Evolutionary conservation across 2,888 invertebrate genomes (phyloP), one percentile per base, ranked within the genome.

Genomic region (Nephrotoma guestfalica): DNA sequence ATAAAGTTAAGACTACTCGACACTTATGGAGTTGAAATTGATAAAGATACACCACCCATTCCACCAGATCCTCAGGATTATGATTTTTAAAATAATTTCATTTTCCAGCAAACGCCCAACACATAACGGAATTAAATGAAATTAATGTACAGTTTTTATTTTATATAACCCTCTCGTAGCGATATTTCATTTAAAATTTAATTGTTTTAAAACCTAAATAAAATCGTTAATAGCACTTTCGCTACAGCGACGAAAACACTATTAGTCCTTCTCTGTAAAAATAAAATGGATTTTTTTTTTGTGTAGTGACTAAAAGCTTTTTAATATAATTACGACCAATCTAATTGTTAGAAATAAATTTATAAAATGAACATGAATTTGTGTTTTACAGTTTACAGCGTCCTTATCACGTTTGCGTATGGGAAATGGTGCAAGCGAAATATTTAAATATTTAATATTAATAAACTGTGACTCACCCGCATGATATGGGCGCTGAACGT

Each of bases 51-150:
- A 11, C 99, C 98, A 4, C 94, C 95, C 83, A 96, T 99, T 89
- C 98, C 99, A 0, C 96, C 96, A 86, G 96, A 97, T 90, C 98
- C 99, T 4, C 95, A 97, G 88, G 97, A 98, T 92, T 98, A 97
- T 91, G 96, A 97, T 91, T 97, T 97, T 88, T 91, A 9, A 71
- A 13, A 13, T 30, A 71, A 30, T 30, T 30, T 30, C 30, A 30
- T 30, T 30, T 30, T 30, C 30, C 30, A 30, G 30, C 30, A 30
- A 30, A 30, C 3, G 3, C 2, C 30, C 30, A 30, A 30, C 30
- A 30, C 30, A 30, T 30, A 30, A 30, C 30, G 30, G 30, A 30
- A 30, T 30, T 30, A 30, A 30, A 30, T 30, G 2, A 30, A 30
- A 30, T 30, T 30, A 30, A 30, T 30, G 30, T 30, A 3, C 30